Evolutionary conservation across 2,113 vertebrate species (phyloP).

Genomic region (Octodon degus): DNA sequence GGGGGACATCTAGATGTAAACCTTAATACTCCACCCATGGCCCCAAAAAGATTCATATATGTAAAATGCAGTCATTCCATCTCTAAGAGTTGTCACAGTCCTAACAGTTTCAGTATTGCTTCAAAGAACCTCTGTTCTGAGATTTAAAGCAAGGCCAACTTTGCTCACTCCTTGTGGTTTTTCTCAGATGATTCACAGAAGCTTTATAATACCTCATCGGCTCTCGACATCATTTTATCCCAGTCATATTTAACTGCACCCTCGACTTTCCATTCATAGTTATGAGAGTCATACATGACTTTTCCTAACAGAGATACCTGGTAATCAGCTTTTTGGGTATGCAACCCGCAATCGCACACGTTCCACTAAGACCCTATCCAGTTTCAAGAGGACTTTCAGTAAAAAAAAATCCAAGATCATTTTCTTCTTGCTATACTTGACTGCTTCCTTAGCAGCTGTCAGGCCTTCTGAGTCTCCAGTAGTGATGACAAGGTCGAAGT

Average conservation of each 20-base stretch:
- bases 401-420: not conserved
- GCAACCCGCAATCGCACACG: conserved; percentile 88
- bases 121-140: not conserved
- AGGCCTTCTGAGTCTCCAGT: not conserved
- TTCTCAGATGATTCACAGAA: not conserved
- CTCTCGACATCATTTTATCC: conserved; percentile 84
- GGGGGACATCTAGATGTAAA: not conserved
- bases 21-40: not conserved
- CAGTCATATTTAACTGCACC: conserved; percentile 88
- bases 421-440: not conserved
- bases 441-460: not conserved
- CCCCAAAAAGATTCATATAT: not conserved
- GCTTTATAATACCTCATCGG: not conserved
- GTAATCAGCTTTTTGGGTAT: conserved; percentile 91
- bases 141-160: not conserved
- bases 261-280: conserved; percentile 88
- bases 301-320: conserved; percentile 90
- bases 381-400: not conserved
- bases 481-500: not conserved
- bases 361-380: conserved; percentile 86
- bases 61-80: not conserved
- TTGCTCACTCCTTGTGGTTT: not conserved
- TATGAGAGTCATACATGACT: conserved; percentile 86
- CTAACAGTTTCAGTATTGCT: not conserved
- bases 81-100: not conserved